phyloP scores from a whole-genome alignment of 2,888 invertebrate species.

The Aelia acuminata region DNA sequence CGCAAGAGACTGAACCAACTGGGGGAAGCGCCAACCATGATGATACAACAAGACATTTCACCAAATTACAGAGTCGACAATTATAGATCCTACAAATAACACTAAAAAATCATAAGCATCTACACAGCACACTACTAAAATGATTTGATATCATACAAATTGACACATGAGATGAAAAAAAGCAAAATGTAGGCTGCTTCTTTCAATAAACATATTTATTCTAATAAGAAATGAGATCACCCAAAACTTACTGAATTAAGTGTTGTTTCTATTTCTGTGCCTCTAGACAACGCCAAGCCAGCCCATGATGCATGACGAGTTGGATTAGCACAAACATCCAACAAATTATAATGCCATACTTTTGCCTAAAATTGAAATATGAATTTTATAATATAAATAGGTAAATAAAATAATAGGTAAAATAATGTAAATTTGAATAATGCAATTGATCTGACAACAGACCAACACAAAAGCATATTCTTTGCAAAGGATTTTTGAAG shows the following conservation, averaged over 20 bases:
- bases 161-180: too few relatives aligned
- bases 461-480: too few relatives aligned
- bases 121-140: too few relatives aligned
- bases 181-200: too few relatives aligned
- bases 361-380: slow-evolving; percentile 64
- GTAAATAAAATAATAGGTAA: not conserved
- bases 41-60: too few relatives aligned
- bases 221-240: slow-evolving; percentile 40
- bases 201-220: not conserved
- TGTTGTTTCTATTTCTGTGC: slow-evolving; percentile 83
- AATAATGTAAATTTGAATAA: not conserved
- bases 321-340: slow-evolving; percentile 87
- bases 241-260: slow-evolving; percentile 75
- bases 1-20: too few relatives aligned
- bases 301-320: slow-evolving; percentile 93
- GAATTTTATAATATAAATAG: not conserved
- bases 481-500: too few relatives aligned
- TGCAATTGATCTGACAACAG: not conserved
- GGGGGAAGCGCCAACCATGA: too few relatives aligned
- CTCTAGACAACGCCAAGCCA: slow-evolving; percentile 86
- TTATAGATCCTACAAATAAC: too few relatives aligned
- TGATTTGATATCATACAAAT: too few relatives aligned
- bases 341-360: slow-evolving; percentile 85
- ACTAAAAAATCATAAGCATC: too few relatives aligned
- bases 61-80: too few relatives aligned